Evolutionary conservation across 1,140 invertebrate genomes (phyloP).

Genomic region (Brachionus asplanchnoidis): DNA sequence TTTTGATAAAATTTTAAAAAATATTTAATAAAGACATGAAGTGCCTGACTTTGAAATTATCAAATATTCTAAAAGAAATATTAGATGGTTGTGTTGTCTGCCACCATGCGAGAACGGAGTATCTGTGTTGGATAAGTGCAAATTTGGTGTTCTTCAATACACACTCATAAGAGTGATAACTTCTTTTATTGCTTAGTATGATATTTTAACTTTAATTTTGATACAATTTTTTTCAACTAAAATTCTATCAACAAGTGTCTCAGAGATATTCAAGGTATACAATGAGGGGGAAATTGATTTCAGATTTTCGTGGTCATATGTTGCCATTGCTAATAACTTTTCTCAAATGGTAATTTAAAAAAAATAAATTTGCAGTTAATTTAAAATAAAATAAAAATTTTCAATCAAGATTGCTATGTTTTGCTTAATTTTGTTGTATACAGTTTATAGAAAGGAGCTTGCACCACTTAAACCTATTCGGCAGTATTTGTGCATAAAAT

Average conservation of each 20-base stretch:
- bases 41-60: conserved; percentile 72
- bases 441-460: conserved; percentile 76
- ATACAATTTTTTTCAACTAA: background rate
- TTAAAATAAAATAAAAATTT: background rate
- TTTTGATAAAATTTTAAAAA: background rate
- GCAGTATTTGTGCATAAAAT: conserved; percentile 96
- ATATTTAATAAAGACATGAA: conserved; percentile 59
- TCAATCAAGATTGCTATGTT: conserved; percentile 73
- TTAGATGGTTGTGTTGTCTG: conserved; percentile 59
- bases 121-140: conserved; percentile 72
- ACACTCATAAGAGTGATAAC: conserved; percentile 80
- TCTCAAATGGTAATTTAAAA: conserved; percentile 73
- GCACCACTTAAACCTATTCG: conserved; percentile 84
- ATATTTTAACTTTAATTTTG: background rate
- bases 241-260: conserved; percentile 63
- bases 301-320: conserved; percentile 76
- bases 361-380: background rate
- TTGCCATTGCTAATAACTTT: conserved; percentile 83
- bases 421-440: conserved; percentile 86
- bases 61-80: conserved; percentile 66
- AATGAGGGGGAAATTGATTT: conserved; percentile 81
- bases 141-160: conserved; percentile 91
- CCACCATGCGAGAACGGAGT: conserved; percentile 79
- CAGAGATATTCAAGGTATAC: conserved; percentile 76
- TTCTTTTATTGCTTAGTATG: conserved; percentile 77